Percentiles rank a stretch among this genome's conserved stretches.
These are phyloP conservation scores for Drosophila greeni DNA, from an alignment of 2,888 invertebrate species.

Conservation along the genomic window DNA sequence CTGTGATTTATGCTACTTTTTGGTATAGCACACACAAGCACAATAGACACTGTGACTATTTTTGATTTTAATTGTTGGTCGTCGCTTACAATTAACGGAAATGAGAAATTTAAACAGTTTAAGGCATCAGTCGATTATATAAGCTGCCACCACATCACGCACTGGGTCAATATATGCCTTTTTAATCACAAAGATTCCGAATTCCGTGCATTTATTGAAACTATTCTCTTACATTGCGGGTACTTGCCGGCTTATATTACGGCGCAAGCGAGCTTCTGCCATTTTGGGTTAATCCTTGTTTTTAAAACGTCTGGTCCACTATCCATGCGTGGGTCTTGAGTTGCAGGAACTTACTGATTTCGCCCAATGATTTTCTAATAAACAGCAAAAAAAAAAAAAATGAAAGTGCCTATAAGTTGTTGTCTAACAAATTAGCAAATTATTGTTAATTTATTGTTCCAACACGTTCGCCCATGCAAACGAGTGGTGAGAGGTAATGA, in stretches of 20 bases:
- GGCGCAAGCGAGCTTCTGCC: slow-evolving; percentile 72
- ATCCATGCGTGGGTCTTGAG: slow-evolving; percentile 49
- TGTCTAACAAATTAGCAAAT: slow-evolving; percentile 58
- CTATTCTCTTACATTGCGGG: slow-evolving; percentile 67
- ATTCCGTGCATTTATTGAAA: not conserved
- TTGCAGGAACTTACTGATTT: slow-evolving; percentile 42
- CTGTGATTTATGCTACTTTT: slow-evolving; percentile 58
- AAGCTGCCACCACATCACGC: slow-evolving; percentile 36
- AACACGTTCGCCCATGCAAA: slow-evolving; percentile 49
- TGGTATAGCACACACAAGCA: slow-evolving; percentile 9
- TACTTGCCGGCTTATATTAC: slow-evolving; percentile 68
- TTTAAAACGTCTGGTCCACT: slow-evolving; percentile 8
- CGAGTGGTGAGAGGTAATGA: slow-evolving; percentile 11
- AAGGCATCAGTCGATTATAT: slow-evolving; percentile 48
- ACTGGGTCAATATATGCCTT: slow-evolving; percentile 9
- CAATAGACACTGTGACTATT: slow-evolving; percentile 38
- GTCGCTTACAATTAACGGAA: slow-evolving; percentile 64
- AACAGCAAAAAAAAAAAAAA: slow-evolving; percentile 34
- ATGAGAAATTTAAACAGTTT: slow-evolving; percentile 60
- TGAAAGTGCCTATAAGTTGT: slow-evolving; percentile 55
- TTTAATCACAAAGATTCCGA: slow-evolving; percentile 5
- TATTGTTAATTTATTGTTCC: slow-evolving; percentile 54
- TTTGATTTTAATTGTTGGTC: slow-evolving; percentile 40
- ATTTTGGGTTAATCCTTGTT: slow-evolving; percentile 41
- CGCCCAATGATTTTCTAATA: slow-evolving; percentile 28